Evolutionary conservation across 2,797 vertebrate genomes (phyloP).

Genomic region (Sarcoramphus papa): DNA sequence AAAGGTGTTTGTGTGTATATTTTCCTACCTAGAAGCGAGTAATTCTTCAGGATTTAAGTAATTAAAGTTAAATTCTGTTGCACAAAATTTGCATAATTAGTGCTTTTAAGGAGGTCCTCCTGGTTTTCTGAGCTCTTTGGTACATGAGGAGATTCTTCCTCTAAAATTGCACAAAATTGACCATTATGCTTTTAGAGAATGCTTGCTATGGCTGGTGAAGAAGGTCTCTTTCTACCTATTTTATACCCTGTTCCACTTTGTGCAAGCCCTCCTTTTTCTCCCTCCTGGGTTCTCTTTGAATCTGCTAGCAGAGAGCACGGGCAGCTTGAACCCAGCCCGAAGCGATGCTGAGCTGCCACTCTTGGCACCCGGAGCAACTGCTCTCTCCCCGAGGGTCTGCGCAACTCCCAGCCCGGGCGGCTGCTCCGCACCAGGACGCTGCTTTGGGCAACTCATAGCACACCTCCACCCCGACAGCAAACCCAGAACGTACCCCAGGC

Average conservation of each 20-base stretch:
- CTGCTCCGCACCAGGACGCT: neutral
- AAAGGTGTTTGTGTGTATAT: accelerated
- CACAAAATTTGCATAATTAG: too few relatives aligned
- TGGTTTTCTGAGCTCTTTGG: neutral
- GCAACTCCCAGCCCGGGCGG: neutral
- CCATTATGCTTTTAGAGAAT: accelerated
- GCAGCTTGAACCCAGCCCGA: neutral
- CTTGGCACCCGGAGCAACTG: too few relatives aligned
- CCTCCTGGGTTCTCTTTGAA: neutral
- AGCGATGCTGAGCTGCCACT: neutral
- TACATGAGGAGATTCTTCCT: neutral
- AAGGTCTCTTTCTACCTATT: neutral
- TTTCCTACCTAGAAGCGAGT: neutral
- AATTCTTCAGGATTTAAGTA: neutral
- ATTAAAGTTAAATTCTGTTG: neutral
- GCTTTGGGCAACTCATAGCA: accelerated
- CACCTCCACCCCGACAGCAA: neutral
- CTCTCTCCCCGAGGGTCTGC: neutral
- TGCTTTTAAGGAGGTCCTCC: neutral
- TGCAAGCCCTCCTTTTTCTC: neutral
- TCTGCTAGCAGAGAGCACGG: neutral
- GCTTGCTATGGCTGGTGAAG: neutral
- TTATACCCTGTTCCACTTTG: neutral
- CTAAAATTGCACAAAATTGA: neutral
- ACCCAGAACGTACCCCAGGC: neutral